phyloP scores from a whole-genome alignment of 1,140 invertebrate genomes.

The Sitophilus oryzae region DNA sequence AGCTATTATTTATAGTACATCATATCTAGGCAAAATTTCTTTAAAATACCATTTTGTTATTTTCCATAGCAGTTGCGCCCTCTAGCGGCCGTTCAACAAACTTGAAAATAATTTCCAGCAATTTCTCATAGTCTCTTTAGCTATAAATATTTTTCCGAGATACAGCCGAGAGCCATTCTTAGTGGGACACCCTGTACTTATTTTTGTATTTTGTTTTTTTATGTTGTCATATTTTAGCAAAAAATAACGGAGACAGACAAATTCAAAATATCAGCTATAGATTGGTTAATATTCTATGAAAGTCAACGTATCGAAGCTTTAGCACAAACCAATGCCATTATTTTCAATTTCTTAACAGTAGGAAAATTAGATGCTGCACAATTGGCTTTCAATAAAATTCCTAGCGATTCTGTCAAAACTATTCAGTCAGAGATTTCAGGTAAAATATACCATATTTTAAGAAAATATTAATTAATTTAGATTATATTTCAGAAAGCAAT shows the following conservation, averaged over 20 bases:
- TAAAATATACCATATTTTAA: neutral
- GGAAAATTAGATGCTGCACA: conserved; percentile 64
- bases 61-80: too few species aligned
- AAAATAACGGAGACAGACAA: conserved; percentile 56
- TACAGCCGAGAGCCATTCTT: too few species aligned
- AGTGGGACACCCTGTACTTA: too few species aligned
- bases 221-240: conserved; percentile 40
- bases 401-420: conserved; percentile 56
- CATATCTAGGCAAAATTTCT: too few species aligned
- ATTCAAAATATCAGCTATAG: conserved; percentile 75
- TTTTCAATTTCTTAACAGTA: conserved; percentile 69
- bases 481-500: conserved; percentile 27
- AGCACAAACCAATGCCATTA: conserved; percentile 82
- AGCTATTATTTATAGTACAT: too few species aligned
- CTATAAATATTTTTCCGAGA: too few species aligned
- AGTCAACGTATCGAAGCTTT: conserved; percentile 74
- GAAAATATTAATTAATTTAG: neutral
- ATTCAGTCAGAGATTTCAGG: conserved; percentile 4
- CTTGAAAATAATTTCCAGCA: too few species aligned
- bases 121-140: too few species aligned
- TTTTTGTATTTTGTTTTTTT: too few species aligned
- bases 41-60: too few species aligned
- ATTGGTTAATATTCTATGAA: conserved; percentile 80
- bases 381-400: conserved; percentile 63
- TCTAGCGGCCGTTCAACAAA: too few species aligned